Base-by-base conservation (phyloP, 2,113 vertebrate genomes). In the Ranitomeya variabilis region DNA sequence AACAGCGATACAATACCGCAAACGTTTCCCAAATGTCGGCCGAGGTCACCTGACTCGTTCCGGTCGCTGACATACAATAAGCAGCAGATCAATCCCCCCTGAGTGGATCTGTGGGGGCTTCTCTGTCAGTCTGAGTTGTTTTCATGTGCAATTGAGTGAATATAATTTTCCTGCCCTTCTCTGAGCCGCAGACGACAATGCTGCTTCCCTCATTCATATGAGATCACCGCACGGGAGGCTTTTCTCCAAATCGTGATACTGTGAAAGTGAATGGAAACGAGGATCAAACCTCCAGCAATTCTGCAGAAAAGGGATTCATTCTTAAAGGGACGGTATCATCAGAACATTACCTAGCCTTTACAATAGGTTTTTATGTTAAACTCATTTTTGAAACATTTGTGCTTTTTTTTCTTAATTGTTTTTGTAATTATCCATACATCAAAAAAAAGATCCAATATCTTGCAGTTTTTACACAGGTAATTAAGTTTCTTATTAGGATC, bases 131-230 rank as follows among this genome's bases (percentile, higher is more conserved):
- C 45, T 26, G 80, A 64, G 80, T 83, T 62, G 16, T 54, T 80
- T 87, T 52, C 60, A 87, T 67, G 76, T 66, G 74, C 64, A 79
- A 79, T 67, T 80, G 86, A 87, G 76, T 80, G 60, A 67, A 66
- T 64, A 23, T 86, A 86, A 86, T 86, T 78, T 51, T 64, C 23
- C 7, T 12, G 77, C 71, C 23, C 55, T 73, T 86, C 15, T 26
- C 23, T 4, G 51, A 18, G 52, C 73, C 19, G 73, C 73, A 45
- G 73, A 74, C 18, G 15, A 51, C 73, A 19, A 37, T 13, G 45
- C 37, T 37, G 73, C 37, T 11, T 52, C 73, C 73, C 37, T 52
- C 31, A 19, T 76, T 19, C 45, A 51, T 74, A 45, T 45, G 31
- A 74, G 18, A 51, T 74, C 37, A 2, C 45, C 9, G 8, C 37